Evolutionary conservation across 2,888 invertebrate genomes (phyloP).

Genomic region (Volucella inflata): DNA sequence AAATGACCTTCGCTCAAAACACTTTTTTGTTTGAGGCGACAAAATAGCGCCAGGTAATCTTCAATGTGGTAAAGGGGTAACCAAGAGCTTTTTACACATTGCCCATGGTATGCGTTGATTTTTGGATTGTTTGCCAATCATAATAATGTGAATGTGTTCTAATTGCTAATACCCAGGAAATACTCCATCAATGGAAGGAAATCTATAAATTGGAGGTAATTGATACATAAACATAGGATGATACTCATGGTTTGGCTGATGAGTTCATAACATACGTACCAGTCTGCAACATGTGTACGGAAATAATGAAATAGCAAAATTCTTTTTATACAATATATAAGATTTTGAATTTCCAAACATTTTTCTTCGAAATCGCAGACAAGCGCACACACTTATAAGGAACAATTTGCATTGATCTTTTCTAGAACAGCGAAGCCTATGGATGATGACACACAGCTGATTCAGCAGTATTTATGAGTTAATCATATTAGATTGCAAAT

Average conservation of each 20-base stretch:
- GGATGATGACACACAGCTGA: no score
- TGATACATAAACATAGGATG: slow-evolving; percentile 43
- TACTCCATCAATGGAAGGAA: slow-evolving; percentile 17
- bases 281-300: background rate
- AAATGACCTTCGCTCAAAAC: slow-evolving; percentile 45
- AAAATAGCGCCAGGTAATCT: background rate
- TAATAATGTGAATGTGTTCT: slow-evolving; percentile 47
- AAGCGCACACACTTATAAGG: no score
- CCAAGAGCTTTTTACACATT: slow-evolving; percentile 17
- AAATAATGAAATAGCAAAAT: slow-evolving; percentile 1
- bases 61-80: no score
- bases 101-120: slow-evolving; percentile 11
- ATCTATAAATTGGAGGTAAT: slow-evolving; percentile 52
- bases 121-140: slow-evolving; percentile 30
- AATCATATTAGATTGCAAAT: no score
- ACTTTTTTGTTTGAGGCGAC: slow-evolving; percentile 14
- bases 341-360: no score
- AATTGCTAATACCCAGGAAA: slow-evolving; percentile 59
- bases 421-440: no score
- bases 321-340: background rate
- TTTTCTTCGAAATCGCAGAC: no score
- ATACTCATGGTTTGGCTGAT: background rate
- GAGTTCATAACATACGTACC: slow-evolving; percentile 30
- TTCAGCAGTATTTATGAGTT: no score
- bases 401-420: no score